Evolutionary conservation across 1,140 invertebrate genomes (phyloP), one percentile per base, ranked within the genome.

Genomic region (Drosophila malerkotliana): DNA sequence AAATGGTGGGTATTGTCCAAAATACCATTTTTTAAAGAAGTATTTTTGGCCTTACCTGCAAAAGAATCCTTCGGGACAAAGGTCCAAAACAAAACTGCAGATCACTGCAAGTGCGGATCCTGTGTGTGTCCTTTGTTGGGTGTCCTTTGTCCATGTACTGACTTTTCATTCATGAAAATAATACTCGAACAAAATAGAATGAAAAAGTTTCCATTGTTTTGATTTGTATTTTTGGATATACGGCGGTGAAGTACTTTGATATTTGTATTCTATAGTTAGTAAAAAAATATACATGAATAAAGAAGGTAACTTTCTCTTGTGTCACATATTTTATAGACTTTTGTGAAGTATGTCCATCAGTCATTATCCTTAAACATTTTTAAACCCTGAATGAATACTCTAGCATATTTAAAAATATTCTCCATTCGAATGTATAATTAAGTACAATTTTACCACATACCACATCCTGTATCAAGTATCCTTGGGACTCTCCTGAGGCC

Each of bases 31-130:
- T 14, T 18, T 51, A 59, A 26, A 53, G 39, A 15, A 18, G 47
- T 37, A 61, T 52, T 54, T 55, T 21, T 34, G 32, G 8, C 12
- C 61, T 62, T 74, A 62, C 61, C 51, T 76, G 51, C 15, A 44
- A 14, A n/a, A 56, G 51, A 52, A 59, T 60, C 30, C n/a, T 18
- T 58, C 26, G 7, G 21, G 18, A 73, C 69, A 75, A 73, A 52
- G 48, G 41, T 71, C 45, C 32, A 64, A 76, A 71, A 71, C 57
- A 63, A 81, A 79, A 76, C 62, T 88, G 83, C 78, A 76, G 79
- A 87, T 87, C 83, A 88, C 83, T 87, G 78, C 82, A 87, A 87
- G 82, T 87, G 82, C 69, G 62, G 64, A 79, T 79, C 58, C 72
- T 62, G 45, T 45, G 59, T 26, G 37, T 66, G 51, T 37, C 34